Base-by-base conservation (phyloP, 1,140 invertebrate species). In the Berghia stephanieae region DNA sequence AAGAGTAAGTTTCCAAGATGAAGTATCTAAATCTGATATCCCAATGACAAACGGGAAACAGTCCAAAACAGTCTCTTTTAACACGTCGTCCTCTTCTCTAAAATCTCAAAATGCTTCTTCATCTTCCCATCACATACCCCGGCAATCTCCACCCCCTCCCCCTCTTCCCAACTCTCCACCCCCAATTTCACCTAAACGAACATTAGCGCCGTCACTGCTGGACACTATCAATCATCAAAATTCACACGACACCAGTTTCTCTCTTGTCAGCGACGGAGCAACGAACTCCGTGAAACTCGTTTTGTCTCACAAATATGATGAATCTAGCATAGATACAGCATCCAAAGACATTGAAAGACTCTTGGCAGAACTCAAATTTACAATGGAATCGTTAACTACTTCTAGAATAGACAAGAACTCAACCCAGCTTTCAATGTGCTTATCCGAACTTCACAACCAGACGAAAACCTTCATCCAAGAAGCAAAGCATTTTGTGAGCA, bases 401-500 rank as follows among this genome's bases (percentile, higher is more conserved):
- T 80, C 80, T 2, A 46, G 82, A 40, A 83, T 83, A 40, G 82
- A 85, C 67, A 80, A 79, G 57, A 83, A 82, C 40, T 79, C 79
- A 13, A 72, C 66, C 46, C 83, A 87, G 73, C 85, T 87, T 75
- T 79, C 83, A 18, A 83, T 83, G 78, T 86, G 94, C 5, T 93
- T 93, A 84, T 94, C 95, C 78, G 92, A 93, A 81, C 88, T 96
- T n/a, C 94, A 94, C 0, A 91, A 92, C 42, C 94, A 95, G 86
- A 94, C 94, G 0, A 91, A 95, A 69, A 93, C 94, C 13, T 92
- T 96, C 82, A 95, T 96, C 46, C 94, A 94, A 0, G 93, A 94
- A 38, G 95, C 94, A 10, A 95, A 96, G 81, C 90, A 94, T 49
- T 91, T 97, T 78, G 95, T 96, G 18, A 94, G 94, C 63, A 93